Evolutionary conservation across 2,797 vertebrate genomes (phyloP).

Genomic region (Pseudotriccus pelzelni): DNA sequence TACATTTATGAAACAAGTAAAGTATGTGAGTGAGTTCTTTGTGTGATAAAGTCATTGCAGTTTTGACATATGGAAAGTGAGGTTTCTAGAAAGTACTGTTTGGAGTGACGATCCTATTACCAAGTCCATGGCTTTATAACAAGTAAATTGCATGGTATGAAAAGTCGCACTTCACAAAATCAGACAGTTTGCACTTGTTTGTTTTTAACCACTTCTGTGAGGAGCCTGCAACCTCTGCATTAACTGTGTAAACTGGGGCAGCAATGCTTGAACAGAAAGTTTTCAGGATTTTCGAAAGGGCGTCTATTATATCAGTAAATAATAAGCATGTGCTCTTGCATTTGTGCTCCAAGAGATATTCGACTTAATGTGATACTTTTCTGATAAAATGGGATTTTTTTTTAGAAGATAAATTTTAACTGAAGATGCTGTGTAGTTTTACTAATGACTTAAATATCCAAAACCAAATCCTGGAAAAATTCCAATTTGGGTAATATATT

Average conservation of each 20-base stretch:
- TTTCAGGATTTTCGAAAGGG: background rate
- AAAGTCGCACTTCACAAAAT: slow-evolving; percentile 18
- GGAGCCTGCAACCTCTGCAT: background rate
- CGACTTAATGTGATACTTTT: background rate
- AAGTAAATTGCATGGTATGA: background rate
- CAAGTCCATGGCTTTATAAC: background rate
- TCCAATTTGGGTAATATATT: background rate
- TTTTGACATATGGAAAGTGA: slow-evolving; percentile 13
- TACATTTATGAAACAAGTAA: background rate
- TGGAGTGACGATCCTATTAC: background rate
- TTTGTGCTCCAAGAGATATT: background rate
- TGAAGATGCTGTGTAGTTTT: background rate
- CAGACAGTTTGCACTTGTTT: background rate
- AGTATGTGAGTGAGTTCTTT: background rate
- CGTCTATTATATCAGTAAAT: background rate
- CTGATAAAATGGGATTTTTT: background rate
- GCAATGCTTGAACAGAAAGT: background rate
- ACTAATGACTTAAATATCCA: background rate
- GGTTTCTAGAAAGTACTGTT: slow-evolving; percentile 3
- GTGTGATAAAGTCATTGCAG: background rate
- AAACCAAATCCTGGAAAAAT: background rate
- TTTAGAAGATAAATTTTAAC: background rate
- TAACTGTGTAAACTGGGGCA: background rate
- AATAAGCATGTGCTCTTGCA: background rate
- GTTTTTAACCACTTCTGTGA: background rate